phyloP scores from a whole-genome alignment of 2,888 invertebrate genomes.

The Cremastinae sp. region DNA sequence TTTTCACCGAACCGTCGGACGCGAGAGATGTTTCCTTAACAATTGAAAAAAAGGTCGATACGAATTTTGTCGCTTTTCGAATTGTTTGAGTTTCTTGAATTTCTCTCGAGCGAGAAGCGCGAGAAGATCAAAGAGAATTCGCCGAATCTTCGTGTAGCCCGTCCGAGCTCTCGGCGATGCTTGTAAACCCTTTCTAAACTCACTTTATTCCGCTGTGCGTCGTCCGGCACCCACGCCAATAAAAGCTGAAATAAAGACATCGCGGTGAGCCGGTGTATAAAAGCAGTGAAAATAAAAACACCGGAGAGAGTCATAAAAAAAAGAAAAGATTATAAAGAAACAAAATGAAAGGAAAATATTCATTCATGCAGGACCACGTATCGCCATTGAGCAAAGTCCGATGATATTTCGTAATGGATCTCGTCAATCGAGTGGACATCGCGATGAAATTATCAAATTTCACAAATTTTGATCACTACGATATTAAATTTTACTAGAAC shows the following conservation, averaged over 20 bases:
- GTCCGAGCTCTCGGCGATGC: constrained; percentile 47
- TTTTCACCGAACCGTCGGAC: too few relatives aligned
- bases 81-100: neutral
- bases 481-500: neutral
- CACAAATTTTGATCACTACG: neutral
- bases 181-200: constrained; percentile 67
- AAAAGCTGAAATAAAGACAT: constrained; percentile 77
- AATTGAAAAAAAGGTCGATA: too few relatives aligned
- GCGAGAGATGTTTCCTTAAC: too few relatives aligned
- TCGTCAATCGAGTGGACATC: constrained; percentile 8
- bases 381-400: constrained; percentile 60
- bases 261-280: constrained; percentile 44
- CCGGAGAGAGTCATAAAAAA: constrained; percentile 68
- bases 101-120: neutral
- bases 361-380: constrained; percentile 72
- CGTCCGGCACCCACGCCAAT: constrained; percentile 65
- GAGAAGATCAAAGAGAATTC: constrained; percentile 70
- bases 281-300: constrained; percentile 51
- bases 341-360: constrained; percentile 46
- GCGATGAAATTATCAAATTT: constrained; percentile 14
- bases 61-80: neutral
- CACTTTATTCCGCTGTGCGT: constrained; percentile 27
- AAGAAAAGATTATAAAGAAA: constrained; percentile 56
- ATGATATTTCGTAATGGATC: constrained; percentile 14
- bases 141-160: constrained; percentile 68